phyloP scores from a whole-genome alignment of 2,113 vertebrate genomes.

The Otocyon megalotis region DNA sequence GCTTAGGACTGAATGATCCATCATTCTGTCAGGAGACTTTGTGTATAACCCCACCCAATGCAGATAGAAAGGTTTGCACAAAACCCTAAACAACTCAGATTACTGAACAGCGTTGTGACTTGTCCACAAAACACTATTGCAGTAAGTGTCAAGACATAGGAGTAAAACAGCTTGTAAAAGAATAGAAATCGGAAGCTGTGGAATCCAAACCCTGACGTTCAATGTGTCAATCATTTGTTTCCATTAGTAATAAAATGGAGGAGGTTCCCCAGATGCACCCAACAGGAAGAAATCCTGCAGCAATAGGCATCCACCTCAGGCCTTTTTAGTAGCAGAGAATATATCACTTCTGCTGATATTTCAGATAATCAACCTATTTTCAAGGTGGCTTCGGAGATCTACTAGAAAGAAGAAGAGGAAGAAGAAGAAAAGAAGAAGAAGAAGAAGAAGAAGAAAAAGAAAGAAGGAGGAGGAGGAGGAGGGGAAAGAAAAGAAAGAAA shows the following conservation, averaged over 20 bases:
- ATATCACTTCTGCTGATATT: not conserved
- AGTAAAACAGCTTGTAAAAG: constrained; percentile 49
- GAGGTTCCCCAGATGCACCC: not conserved
- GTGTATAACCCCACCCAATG: not conserved
- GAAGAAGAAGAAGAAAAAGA: no score
- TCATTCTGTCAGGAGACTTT: not conserved
- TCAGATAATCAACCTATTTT: not conserved
- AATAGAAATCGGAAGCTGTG: constrained; percentile 5
- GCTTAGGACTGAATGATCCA: constrained; percentile 14
- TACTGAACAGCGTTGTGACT: not conserved
- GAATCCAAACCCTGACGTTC: not conserved
- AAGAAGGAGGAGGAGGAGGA: no score
- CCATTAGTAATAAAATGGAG: constrained; percentile 40
- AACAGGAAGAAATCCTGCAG: not conserved
- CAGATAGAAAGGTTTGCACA: constrained; percentile 17
- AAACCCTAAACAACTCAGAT: constrained; percentile 11
- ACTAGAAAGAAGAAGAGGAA: not conserved
- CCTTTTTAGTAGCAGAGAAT: not conserved
- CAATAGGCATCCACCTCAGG: not conserved
- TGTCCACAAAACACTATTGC: constrained; percentile 31
- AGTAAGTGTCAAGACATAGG: not conserved
- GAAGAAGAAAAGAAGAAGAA: no score
- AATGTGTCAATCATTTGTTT: not conserved
- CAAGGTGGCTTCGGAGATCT: not conserved
- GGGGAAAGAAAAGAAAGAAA: not conserved